Base-by-base conservation (phyloP, 2,888 invertebrate genomes). In the Morpho helenor region DNA sequence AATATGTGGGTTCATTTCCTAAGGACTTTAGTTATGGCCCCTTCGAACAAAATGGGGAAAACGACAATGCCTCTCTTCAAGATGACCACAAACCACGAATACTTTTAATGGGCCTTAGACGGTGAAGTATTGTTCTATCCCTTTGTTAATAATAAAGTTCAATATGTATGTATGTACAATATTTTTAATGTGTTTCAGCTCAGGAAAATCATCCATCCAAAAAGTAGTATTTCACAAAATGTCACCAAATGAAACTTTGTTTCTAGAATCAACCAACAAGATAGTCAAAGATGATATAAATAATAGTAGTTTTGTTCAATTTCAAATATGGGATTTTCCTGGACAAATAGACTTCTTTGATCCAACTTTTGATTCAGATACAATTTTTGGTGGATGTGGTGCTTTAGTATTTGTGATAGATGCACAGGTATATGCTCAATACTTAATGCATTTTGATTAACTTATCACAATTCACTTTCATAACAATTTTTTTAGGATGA, bases 201-300 rank as follows among this genome's bases (percentile, higher is more conserved):
- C 99, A 75, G 99, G 99, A 51, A 99, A 99, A 85, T 99, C 99
- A 54, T 99, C 99, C 0, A 99, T 99, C 76, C 98, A 99, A 80
- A 99, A 99, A 92, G 99, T 99, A 5, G 99, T 99, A n/a, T 99
- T 99, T 82, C 99, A 99, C 84, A 99, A 99, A 91, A 99, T 99
- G 98, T 98, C 99, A 2, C 99, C 99, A 2, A 99, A 99, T 89
- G 99, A 99, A 90, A 99, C 99, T 0, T 91, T 99, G 56, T 99
- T 99, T 80, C 91, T 99, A 66, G 99, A 99, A 84, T 98, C 98
- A 66, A 99, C 99, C 52, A 98, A 98, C 82, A 98, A 99, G 92
- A 98, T 99, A 69, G 97, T 98, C 3, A 99, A 98, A 87, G 99
- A 99, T 89, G 98, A 99, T 78, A 98, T 99, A 64, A 97, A 97